Conservation (phyloP, 2,113 vertebrate genomes). For the Hiodon alosoides region DNA sequence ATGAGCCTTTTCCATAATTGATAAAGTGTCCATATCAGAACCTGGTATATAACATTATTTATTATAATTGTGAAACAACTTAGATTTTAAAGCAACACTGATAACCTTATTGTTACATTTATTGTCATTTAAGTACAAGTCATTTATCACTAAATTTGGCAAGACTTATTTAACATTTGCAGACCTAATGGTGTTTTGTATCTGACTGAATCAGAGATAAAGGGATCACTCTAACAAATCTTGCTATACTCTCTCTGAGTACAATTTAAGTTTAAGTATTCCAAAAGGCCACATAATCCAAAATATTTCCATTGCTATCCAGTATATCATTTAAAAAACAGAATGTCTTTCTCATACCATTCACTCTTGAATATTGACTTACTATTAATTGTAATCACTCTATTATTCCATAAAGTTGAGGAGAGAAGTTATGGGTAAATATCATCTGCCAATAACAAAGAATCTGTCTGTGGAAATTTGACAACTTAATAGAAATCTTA, state of each 20-base stretch:
- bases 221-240: not conserved
- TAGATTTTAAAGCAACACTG: not conserved
- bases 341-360: not conserved
- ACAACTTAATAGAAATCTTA: not conserved
- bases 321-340: not conserved
- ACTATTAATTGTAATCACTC: not conserved
- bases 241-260: not conserved
- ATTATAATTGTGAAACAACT: not conserved
- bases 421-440: constrained; percentile 3
- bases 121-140: not conserved
- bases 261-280: not conserved
- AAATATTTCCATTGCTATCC: not conserved
- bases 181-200: not conserved
- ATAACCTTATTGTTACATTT: constrained; percentile 3
- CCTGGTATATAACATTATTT: not conserved
- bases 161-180: not conserved
- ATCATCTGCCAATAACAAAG: not conserved
- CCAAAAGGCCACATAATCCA: not conserved
- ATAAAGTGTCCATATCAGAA: not conserved
- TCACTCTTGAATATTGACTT: not conserved
- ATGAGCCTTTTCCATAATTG: not conserved
- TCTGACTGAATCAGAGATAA: not conserved
- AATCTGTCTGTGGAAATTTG: not conserved
- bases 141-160: not conserved
- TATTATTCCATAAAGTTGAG: not conserved